Evolutionary conservation across 2,888 invertebrate species (phyloP), one percentile per base, ranked within the genome.

Genomic region (Tiliacea aurago): DNA sequence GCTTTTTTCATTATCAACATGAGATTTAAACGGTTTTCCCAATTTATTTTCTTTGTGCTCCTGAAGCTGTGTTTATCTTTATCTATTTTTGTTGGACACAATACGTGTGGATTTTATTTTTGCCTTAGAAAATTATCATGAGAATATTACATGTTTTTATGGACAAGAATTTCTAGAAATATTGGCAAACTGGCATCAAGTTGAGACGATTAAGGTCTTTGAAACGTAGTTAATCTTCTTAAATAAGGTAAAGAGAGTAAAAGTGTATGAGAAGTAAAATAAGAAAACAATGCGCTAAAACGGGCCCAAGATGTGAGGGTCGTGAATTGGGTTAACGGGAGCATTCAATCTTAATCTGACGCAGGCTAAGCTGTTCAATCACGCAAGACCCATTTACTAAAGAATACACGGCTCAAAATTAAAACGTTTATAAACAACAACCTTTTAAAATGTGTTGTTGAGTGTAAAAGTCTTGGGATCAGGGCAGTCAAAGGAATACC

Each of bases 291-390:
- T 73, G 58, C 37, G 70, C 47, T 66, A 58, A 61, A 73, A 45
- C 33, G 23, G 47, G 68, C 65, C 64, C 23, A 70, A 78, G 67
- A 73, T 74, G 74, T 61, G 61, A 56, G 70, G 72, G 53, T 74
- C 81, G 78, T 62, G 77, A 90, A 89, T 87, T 86, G 85, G 89
- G 90, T 88, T 88, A 89, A 85, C 80, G 74, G 76, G 77, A 79
- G 78, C 86, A 70, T 86, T 90, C 88, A 88, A 89, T 90, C 90
- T 89, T 84, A 87, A 86, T 87, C 84, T 77, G 84, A 81, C 85
- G 73, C 78, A 77, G 75, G 64, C 83, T 84, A 83, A 88, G 82
- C 84, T 81, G 80, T 88, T 78, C 84, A 74, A 87, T 80, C 90
- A 90, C 89, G 90, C 90, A 64, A 88, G 73, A 65, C 77, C 78